phyloP scores from a whole-genome alignment of 1,140 invertebrate species.

The Drosophila nannoptera region DNA sequence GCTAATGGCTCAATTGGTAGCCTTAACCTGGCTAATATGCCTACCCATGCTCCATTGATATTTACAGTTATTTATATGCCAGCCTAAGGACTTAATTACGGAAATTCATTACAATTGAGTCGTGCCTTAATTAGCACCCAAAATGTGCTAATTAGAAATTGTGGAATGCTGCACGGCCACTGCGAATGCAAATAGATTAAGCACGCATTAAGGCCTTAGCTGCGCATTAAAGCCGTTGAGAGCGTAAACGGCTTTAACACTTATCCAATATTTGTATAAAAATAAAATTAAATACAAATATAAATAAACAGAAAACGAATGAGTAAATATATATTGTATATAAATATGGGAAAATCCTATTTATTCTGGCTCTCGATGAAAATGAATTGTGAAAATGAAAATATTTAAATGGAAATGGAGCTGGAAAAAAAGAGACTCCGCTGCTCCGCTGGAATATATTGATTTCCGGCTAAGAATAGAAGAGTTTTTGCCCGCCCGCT shows the following conservation, averaged over 20 bases:
- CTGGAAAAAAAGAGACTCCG: background rate
- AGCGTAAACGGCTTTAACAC: too few species aligned
- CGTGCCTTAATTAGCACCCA: background rate
- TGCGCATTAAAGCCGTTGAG: too few species aligned
- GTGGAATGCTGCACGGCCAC: background rate
- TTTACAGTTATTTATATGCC: conserved; percentile 8
- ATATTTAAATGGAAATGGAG: background rate
- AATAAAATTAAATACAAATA: too few species aligned
- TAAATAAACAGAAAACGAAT: too few species aligned
- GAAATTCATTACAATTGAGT: conserved; percentile 14
- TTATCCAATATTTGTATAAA: too few species aligned
- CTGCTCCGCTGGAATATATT: background rate
- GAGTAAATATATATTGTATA: too few species aligned
- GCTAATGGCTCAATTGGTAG: conserved; percentile 41
- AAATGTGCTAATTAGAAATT: background rate
- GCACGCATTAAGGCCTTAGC: background rate
- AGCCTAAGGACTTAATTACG: conserved; percentile 14
- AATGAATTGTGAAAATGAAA: too few species aligned
- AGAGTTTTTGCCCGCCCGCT: too few species aligned
- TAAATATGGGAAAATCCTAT: too few species aligned
- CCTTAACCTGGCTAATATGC: background rate
- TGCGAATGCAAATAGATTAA: background rate
- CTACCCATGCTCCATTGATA: conserved; percentile 16
- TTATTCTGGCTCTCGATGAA: too few species aligned
- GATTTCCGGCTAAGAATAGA: background rate